A percentile compares a stretch with the other conserved stretches of the same genome.
phyloP scores from a whole-genome alignment of 2,797 vertebrate species.

The Paedocypris micromegethes region DNA sequence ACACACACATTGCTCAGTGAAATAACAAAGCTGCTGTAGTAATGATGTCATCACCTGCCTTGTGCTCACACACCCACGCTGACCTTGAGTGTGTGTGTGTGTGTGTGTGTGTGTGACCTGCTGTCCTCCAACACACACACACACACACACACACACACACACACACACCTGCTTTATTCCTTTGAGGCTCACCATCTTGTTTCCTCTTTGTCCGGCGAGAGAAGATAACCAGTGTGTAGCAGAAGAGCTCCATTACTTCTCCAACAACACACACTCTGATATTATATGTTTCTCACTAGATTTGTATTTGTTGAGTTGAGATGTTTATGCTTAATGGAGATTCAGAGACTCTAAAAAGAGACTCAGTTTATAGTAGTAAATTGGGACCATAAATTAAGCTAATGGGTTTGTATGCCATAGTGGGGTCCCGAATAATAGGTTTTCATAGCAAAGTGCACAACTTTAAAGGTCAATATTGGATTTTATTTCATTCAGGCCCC shows the following conservation, averaged over 20 bases:
- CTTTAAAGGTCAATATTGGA: no score
- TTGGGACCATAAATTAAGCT: no score
- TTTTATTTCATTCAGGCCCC: no score
- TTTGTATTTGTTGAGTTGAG: no score
- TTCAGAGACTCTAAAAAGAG: no score
- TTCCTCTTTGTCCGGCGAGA: slow-evolving; percentile 24
- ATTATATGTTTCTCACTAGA: no score
- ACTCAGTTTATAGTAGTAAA: no score
- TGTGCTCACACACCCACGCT: slow-evolving; percentile 42
- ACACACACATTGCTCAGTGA: slow-evolving; percentile 69
- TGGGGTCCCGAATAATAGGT: no score
- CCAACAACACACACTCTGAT: background rate
- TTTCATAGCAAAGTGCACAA: no score
- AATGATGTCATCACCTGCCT: slow-evolving; percentile 78
- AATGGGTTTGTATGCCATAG: no score
- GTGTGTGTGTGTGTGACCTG: slow-evolving; percentile 20
- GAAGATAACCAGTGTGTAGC: slow-evolving; percentile 12
- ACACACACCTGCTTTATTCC: slow-evolving; percentile 26
- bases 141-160: slow-evolving; percentile 23
- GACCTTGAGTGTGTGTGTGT: slow-evolving; percentile 41
- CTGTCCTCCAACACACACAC: slow-evolving; percentile 2
- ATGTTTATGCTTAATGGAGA: no score
- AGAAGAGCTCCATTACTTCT: slow-evolving; percentile 5
- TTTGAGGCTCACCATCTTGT: slow-evolving; percentile 31
- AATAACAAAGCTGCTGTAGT: slow-evolving; percentile 68